Conservation (phyloP, 1,140 invertebrate species). For the Ceratina japonica region DNA sequence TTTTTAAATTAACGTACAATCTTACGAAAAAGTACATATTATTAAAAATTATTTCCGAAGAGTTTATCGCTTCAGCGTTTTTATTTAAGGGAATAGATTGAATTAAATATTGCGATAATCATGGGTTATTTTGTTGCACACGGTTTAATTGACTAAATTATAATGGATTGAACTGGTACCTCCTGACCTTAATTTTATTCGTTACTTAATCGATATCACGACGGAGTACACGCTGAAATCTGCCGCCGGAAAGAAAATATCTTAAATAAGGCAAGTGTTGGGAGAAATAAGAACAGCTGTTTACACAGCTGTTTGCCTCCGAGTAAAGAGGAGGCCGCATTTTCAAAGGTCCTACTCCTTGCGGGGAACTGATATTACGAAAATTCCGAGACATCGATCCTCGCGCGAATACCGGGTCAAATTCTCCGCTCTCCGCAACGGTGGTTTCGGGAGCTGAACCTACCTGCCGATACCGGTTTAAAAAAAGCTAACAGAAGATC, state of each 20-base stretch:
- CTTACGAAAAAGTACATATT: too few species aligned
- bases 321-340: too few species aligned
- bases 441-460: background rate
- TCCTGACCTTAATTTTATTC: too few species aligned
- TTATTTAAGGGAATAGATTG: background rate
- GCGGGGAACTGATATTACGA: slow-evolving; percentile 1
- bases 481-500: background rate
- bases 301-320: background rate
- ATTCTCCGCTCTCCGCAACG: background rate
- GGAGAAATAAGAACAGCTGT: background rate
- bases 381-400: slow-evolving; percentile 11
- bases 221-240: background rate
- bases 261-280: background rate
- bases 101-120: too few species aligned
- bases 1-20: too few species aligned
- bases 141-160: too few species aligned
- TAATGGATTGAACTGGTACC: too few species aligned
- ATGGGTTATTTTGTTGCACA: too few species aligned
- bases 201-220: too few species aligned
- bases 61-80: background rate
- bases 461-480: background rate
- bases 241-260: background rate
- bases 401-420: background rate
- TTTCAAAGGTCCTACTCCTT: background rate
- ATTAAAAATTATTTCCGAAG: too few species aligned